Conservation (phyloP, 2,113 vertebrate genomes). For the Maccullochella peelii region DNA sequence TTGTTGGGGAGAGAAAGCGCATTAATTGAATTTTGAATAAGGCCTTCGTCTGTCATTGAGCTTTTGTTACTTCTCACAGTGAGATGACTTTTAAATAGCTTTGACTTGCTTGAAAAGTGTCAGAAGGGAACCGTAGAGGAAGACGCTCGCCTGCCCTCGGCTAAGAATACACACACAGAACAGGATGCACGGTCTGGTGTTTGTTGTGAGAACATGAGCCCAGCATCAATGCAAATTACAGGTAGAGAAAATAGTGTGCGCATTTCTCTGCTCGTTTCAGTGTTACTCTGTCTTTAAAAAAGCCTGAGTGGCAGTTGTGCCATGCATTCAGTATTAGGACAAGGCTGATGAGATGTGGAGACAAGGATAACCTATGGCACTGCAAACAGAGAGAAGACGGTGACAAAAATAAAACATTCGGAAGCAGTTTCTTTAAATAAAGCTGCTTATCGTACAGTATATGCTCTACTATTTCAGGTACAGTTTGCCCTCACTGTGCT, state of each 20-base stretch:
- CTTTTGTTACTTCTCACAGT: constrained; percentile 54
- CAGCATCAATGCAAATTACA: constrained; percentile 57
- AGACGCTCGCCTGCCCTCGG: constrained; percentile 34
- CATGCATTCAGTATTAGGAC: not conserved
- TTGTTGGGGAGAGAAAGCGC: constrained; percentile 62
- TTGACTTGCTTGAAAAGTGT: constrained; percentile 57
- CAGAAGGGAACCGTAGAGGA: constrained; percentile 49
- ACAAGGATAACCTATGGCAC: not conserved
- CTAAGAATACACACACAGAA: constrained; percentile 58
- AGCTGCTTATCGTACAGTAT: constrained; percentile 33
- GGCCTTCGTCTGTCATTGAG: constrained; percentile 70
- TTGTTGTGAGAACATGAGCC: constrained; percentile 51
- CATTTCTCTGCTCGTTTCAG: constrained; percentile 44
- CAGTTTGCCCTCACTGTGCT: constrained; percentile 13
- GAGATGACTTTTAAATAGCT: constrained; percentile 68
- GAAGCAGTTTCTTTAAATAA: constrained; percentile 44
- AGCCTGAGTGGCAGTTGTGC: not conserved
- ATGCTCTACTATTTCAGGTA: constrained; percentile 13
- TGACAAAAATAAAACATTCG: constrained; percentile 22
- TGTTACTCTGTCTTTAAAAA: constrained; percentile 15
- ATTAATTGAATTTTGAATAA: constrained; percentile 69
- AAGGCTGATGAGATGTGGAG: constrained; percentile 25
- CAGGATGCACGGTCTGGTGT: constrained; percentile 33
- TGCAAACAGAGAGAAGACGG: constrained; percentile 1
- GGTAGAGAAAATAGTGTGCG: constrained; percentile 50